These are phyloP conservation scores for Palythoa grandiflora DNA, from an alignment of 92 coral and sea anemone species.

Conservation along the genomic window DNA sequence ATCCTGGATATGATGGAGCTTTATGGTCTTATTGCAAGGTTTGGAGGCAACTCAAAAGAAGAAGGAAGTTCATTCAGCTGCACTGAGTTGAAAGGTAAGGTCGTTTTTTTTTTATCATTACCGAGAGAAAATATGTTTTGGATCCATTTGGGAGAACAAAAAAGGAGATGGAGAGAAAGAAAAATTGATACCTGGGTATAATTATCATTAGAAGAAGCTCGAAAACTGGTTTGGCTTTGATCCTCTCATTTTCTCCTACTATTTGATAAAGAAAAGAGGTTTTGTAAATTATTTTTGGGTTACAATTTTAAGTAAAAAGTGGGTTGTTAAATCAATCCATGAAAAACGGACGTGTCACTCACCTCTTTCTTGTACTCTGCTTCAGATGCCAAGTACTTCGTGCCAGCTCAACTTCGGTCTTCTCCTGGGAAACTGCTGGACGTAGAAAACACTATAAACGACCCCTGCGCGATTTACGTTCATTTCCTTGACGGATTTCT, in stretches of 20 bases:
- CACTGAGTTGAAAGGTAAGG: conserved; percentile 21
- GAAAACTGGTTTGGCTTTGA: no score
- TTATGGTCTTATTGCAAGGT: conserved; percentile 50
- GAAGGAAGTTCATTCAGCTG: background rate
- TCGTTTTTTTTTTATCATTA: background rate
- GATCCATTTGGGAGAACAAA: background rate
- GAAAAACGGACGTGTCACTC: background rate
- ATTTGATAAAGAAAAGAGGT: background rate
- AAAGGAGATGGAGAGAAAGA: background rate
- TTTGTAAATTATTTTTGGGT: background rate
- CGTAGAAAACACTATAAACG: conserved; percentile 55
- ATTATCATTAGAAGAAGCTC: no score
- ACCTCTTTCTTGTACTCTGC: background rate
- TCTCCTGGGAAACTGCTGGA: conserved; percentile 75
- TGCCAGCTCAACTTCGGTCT: conserved; percentile 86
- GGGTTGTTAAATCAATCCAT: background rate
- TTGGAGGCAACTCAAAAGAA: conserved; percentile 22
- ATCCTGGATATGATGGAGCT: background rate
- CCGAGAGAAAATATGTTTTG: background rate
- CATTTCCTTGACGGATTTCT: conserved; percentile 86
- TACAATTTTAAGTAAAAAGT: background rate
- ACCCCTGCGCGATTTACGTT: conserved; percentile 73
- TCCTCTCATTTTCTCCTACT: no score
- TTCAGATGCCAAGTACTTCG: conserved; percentile 67
- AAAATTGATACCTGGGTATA: background rate